Evolutionary conservation across 2,113 vertebrate genomes (phyloP), one percentile per base, ranked within the genome.

Genomic region (Suncus etruscus): DNA sequence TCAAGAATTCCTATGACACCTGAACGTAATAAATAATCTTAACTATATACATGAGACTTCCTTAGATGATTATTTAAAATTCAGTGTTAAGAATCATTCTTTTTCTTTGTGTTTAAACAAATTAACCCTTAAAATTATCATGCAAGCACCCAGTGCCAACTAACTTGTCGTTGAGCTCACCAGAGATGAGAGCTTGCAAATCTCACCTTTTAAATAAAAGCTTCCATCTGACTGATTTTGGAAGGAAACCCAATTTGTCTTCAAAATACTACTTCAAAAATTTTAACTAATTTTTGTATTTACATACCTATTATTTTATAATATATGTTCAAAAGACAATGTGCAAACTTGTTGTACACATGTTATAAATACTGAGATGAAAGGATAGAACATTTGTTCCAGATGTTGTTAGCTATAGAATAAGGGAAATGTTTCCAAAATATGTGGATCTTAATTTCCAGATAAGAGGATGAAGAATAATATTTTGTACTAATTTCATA

Each of bases 201-300:
- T 81, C 50, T 86, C 70, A 72, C 77, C 10, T 76, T 92, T 63
- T 45, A 80, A 83, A 50, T 8, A 90, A 75, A 48, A 81, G 7
- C 48, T 51, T 78, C 4, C 73, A 84, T 22, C 29, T 89, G 50
- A 74, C 11, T 86, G 73, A 77, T 79, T 79, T 92, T 48, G 5
- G 70, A 76, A 91, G 65, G 25, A 5, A 82, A 85, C 18, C 45
- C 50, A 54, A 51, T 65, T 84, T 92, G 47, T 24, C 25, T 75
- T 70, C 68, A 94, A 16, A 61, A 61, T 61, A 61, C 58, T 61
- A 61, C 58, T 39, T 84, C 63, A 85, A 94, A 68, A 84, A 50
- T 72, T 63, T 50, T 68, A 47, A 90, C 8, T 90, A 91, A 73
- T 25, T 54, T 2, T 25, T 86, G 0, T 73, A 86, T 89, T 94